Evolutionary conservation across 2,113 vertebrate species (phyloP).

Genomic region (Psittacus erithacus): DNA sequence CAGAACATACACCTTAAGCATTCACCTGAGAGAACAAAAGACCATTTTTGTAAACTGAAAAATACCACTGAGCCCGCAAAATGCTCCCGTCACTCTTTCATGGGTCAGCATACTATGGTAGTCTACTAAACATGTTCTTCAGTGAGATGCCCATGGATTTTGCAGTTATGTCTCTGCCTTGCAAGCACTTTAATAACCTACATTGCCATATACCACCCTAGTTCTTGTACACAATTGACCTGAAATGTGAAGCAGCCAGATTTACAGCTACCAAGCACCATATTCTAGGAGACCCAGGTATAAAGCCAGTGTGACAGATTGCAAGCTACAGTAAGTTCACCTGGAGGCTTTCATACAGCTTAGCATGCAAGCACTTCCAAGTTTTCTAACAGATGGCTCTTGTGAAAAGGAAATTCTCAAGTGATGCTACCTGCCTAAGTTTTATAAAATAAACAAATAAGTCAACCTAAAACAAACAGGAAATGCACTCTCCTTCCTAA

Average conservation of each 20-base stretch:
- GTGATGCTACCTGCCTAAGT: not conserved
- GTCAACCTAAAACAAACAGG: not conserved
- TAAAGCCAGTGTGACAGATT: not conserved
- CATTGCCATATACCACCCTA: not conserved
- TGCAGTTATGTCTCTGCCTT: not conserved
- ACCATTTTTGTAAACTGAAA: not conserved
- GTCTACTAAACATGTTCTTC: not conserved
- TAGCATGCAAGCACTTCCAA: not conserved
- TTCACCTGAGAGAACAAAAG: constrained; percentile 83
- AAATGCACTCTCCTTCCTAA: not conserved
- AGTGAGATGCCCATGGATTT: not conserved
- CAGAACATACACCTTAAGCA: constrained; percentile 98
- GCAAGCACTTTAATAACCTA: not conserved
- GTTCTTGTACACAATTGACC: not conserved
- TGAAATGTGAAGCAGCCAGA: not conserved
- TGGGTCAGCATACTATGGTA: not conserved
- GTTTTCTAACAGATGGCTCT: not conserved
- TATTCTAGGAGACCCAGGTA: not conserved
- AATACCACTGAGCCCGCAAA: not conserved
- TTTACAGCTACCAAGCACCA: not conserved
- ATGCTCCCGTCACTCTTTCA: not conserved
- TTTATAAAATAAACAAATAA: not conserved
- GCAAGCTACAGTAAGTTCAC: not conserved
- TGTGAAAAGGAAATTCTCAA: not conserved
- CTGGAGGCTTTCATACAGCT: not conserved